These are phyloP conservation scores for Urocitellus parryii DNA, from an alignment of 2,113 vertebrate species.

Conservation along the genomic window DNA sequence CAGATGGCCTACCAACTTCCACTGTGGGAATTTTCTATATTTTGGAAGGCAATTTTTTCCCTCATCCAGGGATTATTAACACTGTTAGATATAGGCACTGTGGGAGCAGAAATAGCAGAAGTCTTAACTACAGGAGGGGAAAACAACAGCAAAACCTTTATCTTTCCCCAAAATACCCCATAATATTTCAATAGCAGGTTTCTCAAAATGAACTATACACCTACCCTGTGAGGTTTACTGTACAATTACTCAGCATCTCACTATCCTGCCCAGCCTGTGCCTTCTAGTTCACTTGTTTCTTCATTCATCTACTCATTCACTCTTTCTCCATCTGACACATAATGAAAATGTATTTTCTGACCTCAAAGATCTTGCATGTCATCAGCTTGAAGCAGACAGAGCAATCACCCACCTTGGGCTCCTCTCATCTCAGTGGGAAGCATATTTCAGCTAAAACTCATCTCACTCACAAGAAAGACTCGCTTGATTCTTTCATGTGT, in stretches of 20 bases:
- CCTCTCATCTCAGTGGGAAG: background rate
- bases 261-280: background rate
- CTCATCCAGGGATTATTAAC: background rate
- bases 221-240: background rate
- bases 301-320: background rate
- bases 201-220: background rate
- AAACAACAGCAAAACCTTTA: background rate
- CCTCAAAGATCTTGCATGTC: background rate
- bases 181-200: background rate
- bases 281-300: background rate
- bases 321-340: background rate
- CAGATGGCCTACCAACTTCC: background rate
- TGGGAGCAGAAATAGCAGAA: background rate
- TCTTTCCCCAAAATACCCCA: background rate
- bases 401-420: background rate
- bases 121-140: background rate
- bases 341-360: background rate
- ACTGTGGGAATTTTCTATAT: constrained; percentile 55
- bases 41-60: constrained; percentile 54
- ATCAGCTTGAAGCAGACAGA: background rate
- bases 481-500: background rate
- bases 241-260: background rate
- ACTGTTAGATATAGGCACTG: background rate
- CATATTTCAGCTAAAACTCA: background rate
- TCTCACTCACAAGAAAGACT: background rate